A percentile compares a stretch with the other conserved stretches of the same genome.
Evolutionary conservation across 2,797 vertebrate genomes (phyloP).

Genomic region (Knipowitschia caucasica): DNA sequence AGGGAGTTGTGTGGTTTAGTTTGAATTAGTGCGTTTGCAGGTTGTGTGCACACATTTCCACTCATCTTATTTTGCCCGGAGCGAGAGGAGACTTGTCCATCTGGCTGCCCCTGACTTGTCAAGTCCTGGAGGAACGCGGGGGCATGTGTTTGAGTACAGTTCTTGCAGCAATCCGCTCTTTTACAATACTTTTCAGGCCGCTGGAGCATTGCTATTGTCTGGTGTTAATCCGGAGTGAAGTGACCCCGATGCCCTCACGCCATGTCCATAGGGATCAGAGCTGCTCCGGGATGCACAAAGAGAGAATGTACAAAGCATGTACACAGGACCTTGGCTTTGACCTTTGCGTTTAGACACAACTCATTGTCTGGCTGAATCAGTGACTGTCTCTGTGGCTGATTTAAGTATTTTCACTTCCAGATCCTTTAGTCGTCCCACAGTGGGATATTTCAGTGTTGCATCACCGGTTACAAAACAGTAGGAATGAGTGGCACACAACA

Average conservation of each 20-base stretch:
- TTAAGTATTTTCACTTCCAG: slow-evolving; percentile 17
- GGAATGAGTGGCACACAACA: too few species aligned
- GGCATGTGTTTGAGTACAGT: not conserved
- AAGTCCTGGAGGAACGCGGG: slow-evolving; percentile 25
- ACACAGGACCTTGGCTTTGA: slow-evolving; percentile 31
- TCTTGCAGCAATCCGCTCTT: slow-evolving; percentile 2
- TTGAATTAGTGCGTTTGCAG: not conserved
- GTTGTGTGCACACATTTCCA: not conserved
- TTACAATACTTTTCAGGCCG: slow-evolving; percentile 46
- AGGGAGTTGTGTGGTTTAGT: not conserved
- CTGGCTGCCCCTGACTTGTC: slow-evolving; percentile 7
- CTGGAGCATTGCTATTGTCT: slow-evolving; percentile 56
- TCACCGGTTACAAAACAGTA: too few species aligned
- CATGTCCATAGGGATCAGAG: slow-evolving; percentile 42
- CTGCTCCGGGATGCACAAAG: slow-evolving; percentile 26
- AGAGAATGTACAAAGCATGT: slow-evolving; percentile 43
- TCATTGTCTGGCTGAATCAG: slow-evolving; percentile 14
- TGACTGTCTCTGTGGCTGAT: slow-evolving; percentile 7
- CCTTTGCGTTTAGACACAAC: slow-evolving; percentile 18
- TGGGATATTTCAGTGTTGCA: too few species aligned
- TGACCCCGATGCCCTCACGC: slow-evolving; percentile 37
- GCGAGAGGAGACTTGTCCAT: slow-evolving; percentile 6
- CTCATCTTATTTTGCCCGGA: not conserved
- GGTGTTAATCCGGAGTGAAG: slow-evolving; percentile 61
- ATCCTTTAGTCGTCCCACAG: too few species aligned